Evolutionary conservation across 1,140 invertebrate species (phyloP).

Genomic region (Asobara japonica): DNA sequence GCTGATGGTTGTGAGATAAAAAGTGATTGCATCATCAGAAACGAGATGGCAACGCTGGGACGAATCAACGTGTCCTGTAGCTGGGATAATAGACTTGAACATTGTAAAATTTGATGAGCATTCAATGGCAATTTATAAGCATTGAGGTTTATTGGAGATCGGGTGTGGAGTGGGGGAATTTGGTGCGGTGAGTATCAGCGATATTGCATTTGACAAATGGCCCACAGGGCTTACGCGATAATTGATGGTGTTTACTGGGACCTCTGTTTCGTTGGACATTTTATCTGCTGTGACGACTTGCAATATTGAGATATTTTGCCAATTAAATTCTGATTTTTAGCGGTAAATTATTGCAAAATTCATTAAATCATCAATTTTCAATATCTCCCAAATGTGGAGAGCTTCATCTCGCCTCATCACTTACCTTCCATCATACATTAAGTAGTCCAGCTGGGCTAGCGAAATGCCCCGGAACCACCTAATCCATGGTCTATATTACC

Average conservation of each 20-base stretch:
- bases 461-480: too few species aligned
- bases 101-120: not conserved
- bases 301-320: too few species aligned
- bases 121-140: not conserved
- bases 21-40: too few species aligned
- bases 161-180: not conserved
- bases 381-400: too few species aligned
- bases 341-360: too few species aligned
- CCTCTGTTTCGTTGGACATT: not conserved
- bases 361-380: too few species aligned
- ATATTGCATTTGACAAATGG: not conserved
- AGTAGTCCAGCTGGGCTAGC: too few species aligned
- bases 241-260: not conserved
- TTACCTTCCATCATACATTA: too few species aligned
- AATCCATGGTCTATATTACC: too few species aligned
- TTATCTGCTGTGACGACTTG: constrained; percentile 1
- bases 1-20: too few species aligned
- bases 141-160: not conserved
- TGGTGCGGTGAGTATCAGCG: not conserved
- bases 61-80: not conserved
- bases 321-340: too few species aligned
- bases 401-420: too few species aligned
- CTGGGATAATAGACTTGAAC: not conserved
- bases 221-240: not conserved
- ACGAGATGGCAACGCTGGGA: not conserved